Percentiles rank a stretch among this genome's conserved stretches.
phyloP scores from a whole-genome alignment of 2,797 vertebrate genomes.

The Rhinophrynus dorsalis region DNA sequence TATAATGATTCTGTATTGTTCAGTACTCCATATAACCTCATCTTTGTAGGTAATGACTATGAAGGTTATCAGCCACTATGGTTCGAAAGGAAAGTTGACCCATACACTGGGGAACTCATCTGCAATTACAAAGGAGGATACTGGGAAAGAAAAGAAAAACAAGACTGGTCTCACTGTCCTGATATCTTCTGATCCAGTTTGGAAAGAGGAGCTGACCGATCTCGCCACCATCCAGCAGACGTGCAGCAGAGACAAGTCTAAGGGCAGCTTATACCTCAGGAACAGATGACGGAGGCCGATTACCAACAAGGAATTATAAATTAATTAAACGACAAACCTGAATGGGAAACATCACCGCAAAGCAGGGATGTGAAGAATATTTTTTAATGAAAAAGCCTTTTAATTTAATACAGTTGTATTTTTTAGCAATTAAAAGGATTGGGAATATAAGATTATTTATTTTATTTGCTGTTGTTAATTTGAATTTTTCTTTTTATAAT shows the following conservation, averaged over 20 bases:
- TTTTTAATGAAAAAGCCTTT: constrained; percentile 61
- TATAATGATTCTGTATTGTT: no score
- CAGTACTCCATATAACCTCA: no score
- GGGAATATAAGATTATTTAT: constrained; percentile 39
- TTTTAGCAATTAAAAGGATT: constrained; percentile 42
- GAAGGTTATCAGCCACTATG: constrained; percentile 86
- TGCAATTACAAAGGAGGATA: constrained; percentile 94
- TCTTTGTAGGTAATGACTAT: constrained; percentile 78
- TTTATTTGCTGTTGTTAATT: constrained; percentile 29
- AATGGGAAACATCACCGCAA: constrained; percentile 4
- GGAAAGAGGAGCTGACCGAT: not conserved
- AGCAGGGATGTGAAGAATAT: constrained; percentile 61
- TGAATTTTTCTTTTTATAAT: constrained; percentile 9
- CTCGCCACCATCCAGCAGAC: not conserved
- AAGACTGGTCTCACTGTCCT: constrained; percentile 88
- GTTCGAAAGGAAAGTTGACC: constrained; percentile 89
- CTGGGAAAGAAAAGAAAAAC: constrained; percentile 92
- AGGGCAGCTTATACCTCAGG: not conserved
- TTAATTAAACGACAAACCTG: constrained; percentile 25
- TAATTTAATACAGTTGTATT: constrained; percentile 47
- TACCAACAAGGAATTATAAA: not conserved
- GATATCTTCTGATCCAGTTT: constrained; percentile 85
- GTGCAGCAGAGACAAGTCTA: not conserved
- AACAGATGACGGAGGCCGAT: constrained; percentile 14
- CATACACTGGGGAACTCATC: constrained; percentile 83